Evolutionary conservation across 2,113 vertebrate species (phyloP).

Genomic region (Sylvietta virens): DNA sequence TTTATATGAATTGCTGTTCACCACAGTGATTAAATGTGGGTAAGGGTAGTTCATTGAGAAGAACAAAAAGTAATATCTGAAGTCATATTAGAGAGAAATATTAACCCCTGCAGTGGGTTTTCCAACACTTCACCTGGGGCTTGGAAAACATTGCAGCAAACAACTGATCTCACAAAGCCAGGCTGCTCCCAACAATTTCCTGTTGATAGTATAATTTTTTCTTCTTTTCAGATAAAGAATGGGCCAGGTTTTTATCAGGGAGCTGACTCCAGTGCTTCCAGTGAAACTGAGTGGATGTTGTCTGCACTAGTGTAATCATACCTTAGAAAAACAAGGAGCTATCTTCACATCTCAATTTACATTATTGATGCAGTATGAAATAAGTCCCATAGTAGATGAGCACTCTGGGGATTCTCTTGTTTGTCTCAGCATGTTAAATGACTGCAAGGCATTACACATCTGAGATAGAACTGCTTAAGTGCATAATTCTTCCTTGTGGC

Average conservation of each 20-base stretch:
- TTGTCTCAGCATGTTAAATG: slow-evolving; percentile 69
- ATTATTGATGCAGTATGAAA: slow-evolving; percentile 80
- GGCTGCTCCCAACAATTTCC: slow-evolving; percentile 43
- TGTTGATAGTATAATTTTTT: neutral
- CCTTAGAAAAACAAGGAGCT: slow-evolving; percentile 72
- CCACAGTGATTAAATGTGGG: neutral
- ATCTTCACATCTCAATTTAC: slow-evolving; percentile 75
- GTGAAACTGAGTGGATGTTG: slow-evolving; percentile 54
- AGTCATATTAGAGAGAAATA: neutral
- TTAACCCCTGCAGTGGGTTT: neutral
- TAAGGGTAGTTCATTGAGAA: neutral
- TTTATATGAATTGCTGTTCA: neutral
- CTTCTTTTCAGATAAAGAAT: slow-evolving; percentile 42
- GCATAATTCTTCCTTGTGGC: slow-evolving; percentile 52
- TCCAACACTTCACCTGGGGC: neutral
- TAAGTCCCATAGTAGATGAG: slow-evolving; percentile 71
- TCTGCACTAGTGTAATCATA: slow-evolving; percentile 69
- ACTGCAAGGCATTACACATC: slow-evolving; percentile 70
- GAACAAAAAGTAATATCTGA: neutral
- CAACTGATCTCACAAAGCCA: slow-evolving; percentile 16
- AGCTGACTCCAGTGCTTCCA: slow-evolving; percentile 65
- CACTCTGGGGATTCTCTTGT: slow-evolving; percentile 74
- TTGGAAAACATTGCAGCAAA: slow-evolving; percentile 27
- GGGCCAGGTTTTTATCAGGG: slow-evolving; percentile 48
- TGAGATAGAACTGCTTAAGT: slow-evolving; percentile 36